phyloP scores from a whole-genome alignment of 1,140 invertebrate species.

The Drosophila sturtevanti region DNA sequence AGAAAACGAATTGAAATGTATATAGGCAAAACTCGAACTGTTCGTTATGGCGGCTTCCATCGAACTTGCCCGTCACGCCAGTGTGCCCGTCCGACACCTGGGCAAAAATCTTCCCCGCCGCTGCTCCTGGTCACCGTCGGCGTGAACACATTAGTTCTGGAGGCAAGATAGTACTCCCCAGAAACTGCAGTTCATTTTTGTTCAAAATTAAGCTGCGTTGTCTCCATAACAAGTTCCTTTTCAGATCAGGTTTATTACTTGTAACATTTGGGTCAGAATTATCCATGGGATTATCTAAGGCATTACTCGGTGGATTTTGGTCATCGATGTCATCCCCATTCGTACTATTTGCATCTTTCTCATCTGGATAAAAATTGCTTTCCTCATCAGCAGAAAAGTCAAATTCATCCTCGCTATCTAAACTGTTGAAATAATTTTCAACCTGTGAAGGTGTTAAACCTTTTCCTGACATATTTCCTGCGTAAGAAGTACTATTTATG shows the following conservation, averaged over 20 bases:
- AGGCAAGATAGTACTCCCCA: slow-evolving; percentile 21
- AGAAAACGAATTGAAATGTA: too few species aligned
- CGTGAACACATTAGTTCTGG: slow-evolving; percentile 23
- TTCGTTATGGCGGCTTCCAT: too few species aligned
- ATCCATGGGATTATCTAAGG: neutral
- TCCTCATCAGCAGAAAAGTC: slow-evolving; percentile 1
- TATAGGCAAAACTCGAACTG: too few species aligned
- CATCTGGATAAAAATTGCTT: neutral
- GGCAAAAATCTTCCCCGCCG: too few species aligned
- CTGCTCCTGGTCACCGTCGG: too few species aligned
- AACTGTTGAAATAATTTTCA: neutral
- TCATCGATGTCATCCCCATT: neutral
- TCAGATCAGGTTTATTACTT: neutral
- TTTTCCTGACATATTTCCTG: neutral
- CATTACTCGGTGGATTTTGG: neutral
- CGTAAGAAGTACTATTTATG: neutral
- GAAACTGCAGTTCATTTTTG: slow-evolving; percentile 7
- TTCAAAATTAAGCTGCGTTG: slow-evolving; percentile 14
- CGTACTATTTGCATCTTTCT: neutral
- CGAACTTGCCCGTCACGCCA: too few species aligned
- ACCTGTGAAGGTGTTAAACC: neutral
- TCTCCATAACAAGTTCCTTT: slow-evolving; percentile 17
- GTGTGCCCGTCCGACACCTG: too few species aligned
- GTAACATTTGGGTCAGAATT: neutral
- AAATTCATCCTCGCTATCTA: neutral